Conservation (phyloP, 2,888 invertebrate species). For the Caenorhabditis angaria region DNA sequence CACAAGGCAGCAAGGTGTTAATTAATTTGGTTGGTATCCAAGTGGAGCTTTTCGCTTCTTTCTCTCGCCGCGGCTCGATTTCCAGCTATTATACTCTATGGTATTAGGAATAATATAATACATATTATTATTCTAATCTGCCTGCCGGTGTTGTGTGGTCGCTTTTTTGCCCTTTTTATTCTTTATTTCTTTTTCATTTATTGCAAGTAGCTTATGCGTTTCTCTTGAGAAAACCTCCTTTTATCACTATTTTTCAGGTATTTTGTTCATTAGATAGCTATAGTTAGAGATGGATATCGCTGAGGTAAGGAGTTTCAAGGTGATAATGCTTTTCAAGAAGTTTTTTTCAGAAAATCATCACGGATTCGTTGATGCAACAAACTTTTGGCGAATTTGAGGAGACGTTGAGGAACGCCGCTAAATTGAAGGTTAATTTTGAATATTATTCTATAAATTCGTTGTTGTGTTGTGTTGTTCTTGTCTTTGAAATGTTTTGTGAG, state of each 20-base stretch:
- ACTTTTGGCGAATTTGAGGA: neutral
- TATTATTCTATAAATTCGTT: too few species aligned
- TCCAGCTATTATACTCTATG: neutral
- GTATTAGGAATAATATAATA: neutral
- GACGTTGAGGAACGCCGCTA: neutral
- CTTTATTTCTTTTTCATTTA: too few species aligned
- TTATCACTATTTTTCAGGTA: too few species aligned
- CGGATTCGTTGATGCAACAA: neutral
- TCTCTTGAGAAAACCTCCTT: too few species aligned
- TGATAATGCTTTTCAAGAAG: neutral
- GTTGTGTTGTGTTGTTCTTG: slow-evolving; percentile 6
- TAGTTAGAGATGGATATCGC: neutral
- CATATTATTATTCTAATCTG: too few species aligned
- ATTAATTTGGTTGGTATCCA: neutral
- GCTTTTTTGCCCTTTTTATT: too few species aligned
- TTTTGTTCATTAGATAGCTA: neutral
- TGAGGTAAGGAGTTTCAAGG: neutral
- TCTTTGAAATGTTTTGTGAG: slow-evolving; percentile 1
- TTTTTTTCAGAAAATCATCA: neutral
- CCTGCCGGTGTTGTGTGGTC: too few species aligned
- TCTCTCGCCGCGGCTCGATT: neutral
- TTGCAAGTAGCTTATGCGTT: too few species aligned
- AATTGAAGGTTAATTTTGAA: neutral
- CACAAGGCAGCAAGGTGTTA: slow-evolving; percentile 1
- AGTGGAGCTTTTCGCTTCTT: neutral